A percentile compares a stretch with the other conserved stretches of the same genome.
Evolutionary conservation across 2,113 vertebrate genomes (phyloP).

Genomic region (Vulpes vulpes): DNA sequence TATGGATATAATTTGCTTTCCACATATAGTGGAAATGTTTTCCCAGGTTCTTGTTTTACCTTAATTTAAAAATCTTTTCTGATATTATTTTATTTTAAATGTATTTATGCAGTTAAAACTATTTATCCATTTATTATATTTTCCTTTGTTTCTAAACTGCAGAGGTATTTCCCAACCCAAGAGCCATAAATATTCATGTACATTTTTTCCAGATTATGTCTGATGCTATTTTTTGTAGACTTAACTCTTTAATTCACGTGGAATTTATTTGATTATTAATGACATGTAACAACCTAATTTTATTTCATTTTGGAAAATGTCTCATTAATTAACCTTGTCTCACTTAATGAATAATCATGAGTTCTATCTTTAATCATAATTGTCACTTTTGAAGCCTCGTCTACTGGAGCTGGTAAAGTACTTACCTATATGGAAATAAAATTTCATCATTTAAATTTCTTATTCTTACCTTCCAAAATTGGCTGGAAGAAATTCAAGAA

Average conservation of each 20-base stretch:
- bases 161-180: neutral
- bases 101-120: neutral
- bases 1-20: neutral
- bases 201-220: neutral
- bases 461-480: slow-evolving; percentile 98
- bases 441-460: slow-evolving; percentile 67
- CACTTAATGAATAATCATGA: slow-evolving; percentile 3
- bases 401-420: neutral
- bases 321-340: neutral
- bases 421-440: slow-evolving; percentile 25
- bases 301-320: neutral
- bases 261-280: slow-evolving; percentile 26
- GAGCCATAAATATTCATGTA: neutral
- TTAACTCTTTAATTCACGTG: neutral
- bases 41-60: neutral
- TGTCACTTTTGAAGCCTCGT: neutral
- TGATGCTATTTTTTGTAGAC: neutral
- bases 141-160: neutral
- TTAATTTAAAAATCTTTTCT: neutral
- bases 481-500: slow-evolving; percentile 98
- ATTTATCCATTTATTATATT: neutral
- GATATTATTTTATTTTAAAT: slow-evolving; percentile 43
- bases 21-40: neutral
- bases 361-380: neutral
- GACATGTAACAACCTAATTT: neutral